Percentiles rank a stretch among this genome's conserved stretches.
Conservation (phyloP, 2,888 invertebrate species). For the Flexamia atlantica region DNA sequence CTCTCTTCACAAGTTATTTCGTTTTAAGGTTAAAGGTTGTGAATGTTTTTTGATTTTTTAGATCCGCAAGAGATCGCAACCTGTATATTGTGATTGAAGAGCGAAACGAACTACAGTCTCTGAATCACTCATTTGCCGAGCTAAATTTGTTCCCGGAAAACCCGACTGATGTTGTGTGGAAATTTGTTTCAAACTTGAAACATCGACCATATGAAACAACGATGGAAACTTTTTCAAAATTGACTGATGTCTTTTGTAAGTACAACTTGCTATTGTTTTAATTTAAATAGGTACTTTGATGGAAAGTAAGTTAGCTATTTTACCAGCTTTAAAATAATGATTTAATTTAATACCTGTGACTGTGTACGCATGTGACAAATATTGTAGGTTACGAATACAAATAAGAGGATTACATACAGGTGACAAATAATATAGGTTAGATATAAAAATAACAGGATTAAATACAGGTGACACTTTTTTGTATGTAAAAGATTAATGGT, state of each 20-base stretch:
- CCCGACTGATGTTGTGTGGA: slow-evolving; percentile 83
- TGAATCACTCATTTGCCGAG: slow-evolving; percentile 92
- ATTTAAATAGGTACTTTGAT: too few relatives aligned
- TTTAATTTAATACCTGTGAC: too few relatives aligned
- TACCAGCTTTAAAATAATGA: too few relatives aligned
- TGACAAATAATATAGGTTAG: too few relatives aligned
- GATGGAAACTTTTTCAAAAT: slow-evolving; percentile 91
- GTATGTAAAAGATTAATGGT: too few relatives aligned
- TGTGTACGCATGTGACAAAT: too few relatives aligned
- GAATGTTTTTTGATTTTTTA: slow-evolving; percentile 72
- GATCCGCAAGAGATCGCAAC: slow-evolving; percentile 85
- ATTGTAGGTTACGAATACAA: too few relatives aligned
- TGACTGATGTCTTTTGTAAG: slow-evolving; percentile 86
- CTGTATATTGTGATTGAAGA: slow-evolving; percentile 85
- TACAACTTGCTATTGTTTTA: too few relatives aligned
- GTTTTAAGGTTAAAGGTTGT: neutral
- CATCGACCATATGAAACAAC: slow-evolving; percentile 90
- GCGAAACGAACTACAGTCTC: slow-evolving; percentile 81
- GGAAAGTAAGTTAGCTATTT: too few relatives aligned
- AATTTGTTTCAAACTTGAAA: slow-evolving; percentile 79
- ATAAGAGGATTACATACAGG: too few relatives aligned
- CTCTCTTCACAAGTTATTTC: neutral
- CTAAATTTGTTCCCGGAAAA: slow-evolving; percentile 88
- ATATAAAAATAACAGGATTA: too few relatives aligned
- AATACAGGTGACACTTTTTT: too few relatives aligned